Evolutionary conservation across 2,113 vertebrate genomes (phyloP).

Genomic region (Glaucidium brasilianum): DNA sequence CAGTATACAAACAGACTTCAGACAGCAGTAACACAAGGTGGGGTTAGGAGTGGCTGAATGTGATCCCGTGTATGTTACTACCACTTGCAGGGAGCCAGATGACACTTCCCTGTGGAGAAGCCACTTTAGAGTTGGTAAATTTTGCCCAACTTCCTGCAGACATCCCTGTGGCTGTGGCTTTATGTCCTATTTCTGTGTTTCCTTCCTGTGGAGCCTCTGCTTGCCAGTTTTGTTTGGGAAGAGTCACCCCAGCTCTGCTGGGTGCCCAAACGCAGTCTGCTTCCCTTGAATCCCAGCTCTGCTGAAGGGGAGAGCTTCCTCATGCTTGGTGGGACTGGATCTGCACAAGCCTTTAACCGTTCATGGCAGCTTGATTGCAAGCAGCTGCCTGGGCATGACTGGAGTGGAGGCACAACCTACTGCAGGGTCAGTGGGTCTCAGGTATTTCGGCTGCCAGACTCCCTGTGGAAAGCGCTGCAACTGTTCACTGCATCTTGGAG

Average conservation of each 20-base stretch:
- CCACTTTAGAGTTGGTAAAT: background rate
- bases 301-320: background rate
- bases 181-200: background rate
- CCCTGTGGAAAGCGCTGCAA: background rate
- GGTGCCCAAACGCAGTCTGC: background rate
- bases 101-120: background rate
- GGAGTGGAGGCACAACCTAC: background rate
- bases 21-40: background rate
- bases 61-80: rapidly evolving
- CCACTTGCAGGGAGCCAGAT: background rate
- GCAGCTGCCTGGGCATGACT: background rate
- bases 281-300: background rate
- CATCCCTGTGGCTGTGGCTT: background rate
- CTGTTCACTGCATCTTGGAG: rapidly evolving
- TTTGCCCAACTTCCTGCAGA: background rate
- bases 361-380: background rate
- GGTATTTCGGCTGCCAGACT: background rate
- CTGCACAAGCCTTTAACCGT: background rate
- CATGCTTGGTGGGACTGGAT: rapidly evolving
- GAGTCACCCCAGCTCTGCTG: background rate
- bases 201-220: background rate
- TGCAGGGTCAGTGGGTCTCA: background rate
- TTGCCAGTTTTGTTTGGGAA: background rate
- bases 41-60: background rate
- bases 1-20: rapidly evolving